A percentile compares a stretch with the other conserved stretches of the same genome.
phyloP scores from a whole-genome alignment of 1,140 invertebrate genomes.

The Drosophila lacertosa region DNA sequence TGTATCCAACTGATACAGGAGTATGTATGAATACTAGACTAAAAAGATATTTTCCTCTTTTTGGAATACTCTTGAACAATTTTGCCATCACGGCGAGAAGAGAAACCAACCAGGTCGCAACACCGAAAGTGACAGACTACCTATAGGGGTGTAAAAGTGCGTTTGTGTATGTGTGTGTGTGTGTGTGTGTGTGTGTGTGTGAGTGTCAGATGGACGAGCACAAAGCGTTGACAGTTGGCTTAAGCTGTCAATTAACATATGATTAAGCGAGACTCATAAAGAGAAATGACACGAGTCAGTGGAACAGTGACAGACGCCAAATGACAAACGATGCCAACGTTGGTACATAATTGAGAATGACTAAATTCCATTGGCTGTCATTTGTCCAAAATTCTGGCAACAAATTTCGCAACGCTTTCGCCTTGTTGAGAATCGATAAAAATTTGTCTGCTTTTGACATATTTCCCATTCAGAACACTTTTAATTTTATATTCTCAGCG shows the following conservation, averaged over 20 bases:
- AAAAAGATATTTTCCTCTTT: no score
- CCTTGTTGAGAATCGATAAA: no score
- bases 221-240: slow-evolving; percentile 35
- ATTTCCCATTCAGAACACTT: neutral
- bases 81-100: no score
- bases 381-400: neutral
- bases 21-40: no score
- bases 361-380: slow-evolving; percentile 20
- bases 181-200: neutral
- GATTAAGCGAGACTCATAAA: slow-evolving; percentile 34
- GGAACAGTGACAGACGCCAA: slow-evolving; percentile 4
- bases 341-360: slow-evolving; percentile 31
- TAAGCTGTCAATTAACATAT: slow-evolving; percentile 50
- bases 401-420: neutral
- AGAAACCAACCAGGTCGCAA: no score
- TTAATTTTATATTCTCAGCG: no score
- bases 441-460: neutral
- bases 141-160: no score
- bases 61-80: no score
- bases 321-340: slow-evolving; percentile 29
- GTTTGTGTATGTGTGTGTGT: slow-evolving; percentile 1
- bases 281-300: slow-evolving; percentile 12
- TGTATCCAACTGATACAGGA: no score
- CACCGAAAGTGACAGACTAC: no score
- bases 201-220: neutral